Conservation (phyloP, 2,113 vertebrate genomes). For the Cavia porcellus region DNA sequence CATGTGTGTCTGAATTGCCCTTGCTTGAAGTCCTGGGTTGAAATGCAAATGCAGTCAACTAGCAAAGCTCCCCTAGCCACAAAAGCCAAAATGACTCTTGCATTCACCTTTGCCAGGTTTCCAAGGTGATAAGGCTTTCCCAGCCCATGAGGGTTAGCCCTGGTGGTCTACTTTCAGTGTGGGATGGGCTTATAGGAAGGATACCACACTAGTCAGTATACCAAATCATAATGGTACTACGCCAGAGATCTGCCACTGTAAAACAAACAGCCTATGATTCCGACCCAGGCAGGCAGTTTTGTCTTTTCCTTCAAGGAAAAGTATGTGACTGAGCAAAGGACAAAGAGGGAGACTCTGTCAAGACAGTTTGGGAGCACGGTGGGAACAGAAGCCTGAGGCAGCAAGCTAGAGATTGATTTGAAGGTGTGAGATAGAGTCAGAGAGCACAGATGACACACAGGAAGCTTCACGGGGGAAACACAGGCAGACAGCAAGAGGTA, state of each 20-base stretch:
- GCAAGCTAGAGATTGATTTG: neutral
- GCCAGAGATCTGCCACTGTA: neutral
- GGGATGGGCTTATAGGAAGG: neutral
- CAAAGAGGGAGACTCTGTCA: neutral
- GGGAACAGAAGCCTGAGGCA: neutral
- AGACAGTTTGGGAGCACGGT: neutral
- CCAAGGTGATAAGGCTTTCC: neutral
- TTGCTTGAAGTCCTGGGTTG: neutral
- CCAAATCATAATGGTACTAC: neutral
- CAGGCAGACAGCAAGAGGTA: neutral
- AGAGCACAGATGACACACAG: neutral
- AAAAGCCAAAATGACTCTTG: neutral
- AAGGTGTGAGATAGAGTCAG: neutral
- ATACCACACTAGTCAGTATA: neutral
- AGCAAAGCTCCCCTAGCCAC: neutral
- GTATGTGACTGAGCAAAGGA: neutral
- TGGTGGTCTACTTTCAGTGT: neutral
- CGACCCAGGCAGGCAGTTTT: neutral
- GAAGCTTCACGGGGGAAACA: neutral
- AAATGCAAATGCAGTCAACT: constrained; percentile 16
- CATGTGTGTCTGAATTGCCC: neutral
- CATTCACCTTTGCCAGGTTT: neutral
- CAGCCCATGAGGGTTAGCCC: neutral
- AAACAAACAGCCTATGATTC: neutral
- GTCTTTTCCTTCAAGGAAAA: neutral